phyloP scores from a whole-genome alignment of 2,113 vertebrate genomes.

The Nannospalax galili region DNA sequence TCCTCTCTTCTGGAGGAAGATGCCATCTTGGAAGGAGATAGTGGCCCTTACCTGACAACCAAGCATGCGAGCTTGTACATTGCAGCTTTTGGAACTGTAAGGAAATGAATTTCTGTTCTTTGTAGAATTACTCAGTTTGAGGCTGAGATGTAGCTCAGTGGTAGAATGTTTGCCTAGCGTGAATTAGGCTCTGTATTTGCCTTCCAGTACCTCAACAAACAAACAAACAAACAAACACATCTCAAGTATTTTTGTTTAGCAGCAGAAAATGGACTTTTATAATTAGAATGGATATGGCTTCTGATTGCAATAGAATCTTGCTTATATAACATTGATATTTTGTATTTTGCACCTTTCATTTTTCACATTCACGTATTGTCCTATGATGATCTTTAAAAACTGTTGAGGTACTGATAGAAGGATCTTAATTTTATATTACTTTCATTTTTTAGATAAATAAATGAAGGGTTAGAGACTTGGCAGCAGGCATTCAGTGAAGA shows the following conservation, averaged over 20 bases:
- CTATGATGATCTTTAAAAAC: background rate
- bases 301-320: background rate
- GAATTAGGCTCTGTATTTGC: background rate
- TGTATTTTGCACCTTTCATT: background rate
- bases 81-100: too few relatives aligned
- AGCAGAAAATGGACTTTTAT: background rate
- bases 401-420: background rate
- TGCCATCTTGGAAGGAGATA: background rate
- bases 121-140: background rate
- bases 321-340: background rate
- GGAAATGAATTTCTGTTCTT: background rate
- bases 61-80: background rate
- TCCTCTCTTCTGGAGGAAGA: background rate
- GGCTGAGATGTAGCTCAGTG: too few relatives aligned
- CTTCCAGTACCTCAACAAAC: background rate
- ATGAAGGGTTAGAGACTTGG: background rate
- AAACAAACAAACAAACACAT: background rate
- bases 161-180: background rate
- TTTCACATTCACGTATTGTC: background rate
- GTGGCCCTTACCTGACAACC: background rate
- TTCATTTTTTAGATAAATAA: conserved; percentile 9
- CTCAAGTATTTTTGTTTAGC: background rate
- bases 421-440: background rate
- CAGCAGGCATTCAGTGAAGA: background rate
- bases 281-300: background rate